Percentiles rank a stretch among this genome's conserved stretches.
Evolutionary conservation across 2,888 invertebrate species (phyloP).

Genomic region (Tachina fera): DNA sequence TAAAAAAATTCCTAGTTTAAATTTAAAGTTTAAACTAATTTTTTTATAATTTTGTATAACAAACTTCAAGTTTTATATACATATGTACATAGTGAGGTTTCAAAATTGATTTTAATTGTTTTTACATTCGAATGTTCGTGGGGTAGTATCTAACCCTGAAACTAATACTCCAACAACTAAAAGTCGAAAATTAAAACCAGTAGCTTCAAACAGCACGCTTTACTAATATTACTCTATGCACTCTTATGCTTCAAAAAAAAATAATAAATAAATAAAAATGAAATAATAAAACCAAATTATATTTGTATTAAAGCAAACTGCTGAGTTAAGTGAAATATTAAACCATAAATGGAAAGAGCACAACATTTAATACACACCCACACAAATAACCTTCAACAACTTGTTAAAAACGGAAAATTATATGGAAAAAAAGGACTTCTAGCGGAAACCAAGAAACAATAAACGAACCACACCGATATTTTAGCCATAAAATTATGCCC

Average conservation of each 20-base stretch:
- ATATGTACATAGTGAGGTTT: no score
- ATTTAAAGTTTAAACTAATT: no score
- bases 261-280: background rate
- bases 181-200: background rate
- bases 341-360: constrained; percentile 32
- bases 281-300: constrained; percentile 25
- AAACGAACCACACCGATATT: constrained; percentile 15
- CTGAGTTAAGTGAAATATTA: constrained; percentile 66
- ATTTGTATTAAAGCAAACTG: constrained; percentile 57
- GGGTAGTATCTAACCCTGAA: background rate
- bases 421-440: background rate
- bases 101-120: no score
- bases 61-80: no score
- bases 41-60: no score
- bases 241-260: background rate
- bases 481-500: constrained; percentile 11
- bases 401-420: background rate
- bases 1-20: no score
- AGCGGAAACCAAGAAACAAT: constrained; percentile 5
- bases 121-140: no score
- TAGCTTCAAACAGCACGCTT: constrained; percentile 8
- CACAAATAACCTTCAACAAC: constrained; percentile 7
- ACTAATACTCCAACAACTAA: background rate
- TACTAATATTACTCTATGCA: constrained; percentile 4
- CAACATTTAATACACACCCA: background rate